Conservation (phyloP, 2,888 invertebrate species). For the Drosophila paracracens region DNA sequence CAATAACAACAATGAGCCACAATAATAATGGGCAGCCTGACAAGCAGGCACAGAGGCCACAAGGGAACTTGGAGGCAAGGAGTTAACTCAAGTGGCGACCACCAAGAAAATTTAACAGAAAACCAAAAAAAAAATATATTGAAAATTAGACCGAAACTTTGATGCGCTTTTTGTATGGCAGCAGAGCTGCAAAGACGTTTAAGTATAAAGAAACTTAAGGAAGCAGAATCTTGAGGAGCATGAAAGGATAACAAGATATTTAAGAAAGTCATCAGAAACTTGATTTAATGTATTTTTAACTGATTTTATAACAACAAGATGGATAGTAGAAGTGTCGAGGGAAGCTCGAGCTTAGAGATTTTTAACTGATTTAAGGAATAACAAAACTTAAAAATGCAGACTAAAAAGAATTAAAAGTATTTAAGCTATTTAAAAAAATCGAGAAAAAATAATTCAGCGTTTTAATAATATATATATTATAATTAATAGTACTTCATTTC, state of each 20-base stretch:
- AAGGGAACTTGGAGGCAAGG: neutral
- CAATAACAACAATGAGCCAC: conserved; percentile 26
- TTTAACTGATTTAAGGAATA: neutral
- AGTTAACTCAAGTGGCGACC: conserved; percentile 41
- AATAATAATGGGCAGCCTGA: conserved; percentile 53
- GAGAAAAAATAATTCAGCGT: neutral
- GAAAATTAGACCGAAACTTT: neutral
- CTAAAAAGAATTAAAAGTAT: neutral
- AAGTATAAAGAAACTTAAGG: too few species aligned
- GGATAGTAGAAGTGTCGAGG: too few species aligned
- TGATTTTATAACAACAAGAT: neutral
- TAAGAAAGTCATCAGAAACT: neutral
- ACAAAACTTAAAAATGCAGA: neutral
- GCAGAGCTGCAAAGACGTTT: neutral
- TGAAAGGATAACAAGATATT: neutral
- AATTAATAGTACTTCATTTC: too few species aligned
- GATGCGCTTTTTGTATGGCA: conserved; percentile 25
- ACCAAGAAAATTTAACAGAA: conserved; percentile 33
- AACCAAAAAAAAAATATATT: conserved; percentile 5
- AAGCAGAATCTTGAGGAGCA: neutral
- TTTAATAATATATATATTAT: too few species aligned
- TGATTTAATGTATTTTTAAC: neutral
- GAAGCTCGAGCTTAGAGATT: too few species aligned
- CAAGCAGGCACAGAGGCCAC: neutral
- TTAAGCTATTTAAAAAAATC: neutral